Evolutionary conservation across 2,797 vertebrate genomes (phyloP).

Genomic region (Rhodeus uyekii): DNA sequence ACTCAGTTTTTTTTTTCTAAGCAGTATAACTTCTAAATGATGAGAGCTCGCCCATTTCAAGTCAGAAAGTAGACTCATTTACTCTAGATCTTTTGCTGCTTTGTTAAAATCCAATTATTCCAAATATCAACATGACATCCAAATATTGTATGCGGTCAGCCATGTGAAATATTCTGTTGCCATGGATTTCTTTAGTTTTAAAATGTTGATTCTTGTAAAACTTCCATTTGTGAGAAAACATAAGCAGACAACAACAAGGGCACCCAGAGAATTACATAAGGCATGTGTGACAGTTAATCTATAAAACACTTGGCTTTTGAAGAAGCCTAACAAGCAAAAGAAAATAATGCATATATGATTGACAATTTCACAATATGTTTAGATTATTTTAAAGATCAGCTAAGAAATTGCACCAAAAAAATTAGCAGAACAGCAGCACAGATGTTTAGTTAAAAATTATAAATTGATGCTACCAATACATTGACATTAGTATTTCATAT

Average conservation of each 20-base stretch:
- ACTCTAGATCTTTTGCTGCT: constrained; percentile 24
- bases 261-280: constrained; percentile 3
- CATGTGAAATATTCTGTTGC: background rate
- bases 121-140: background rate
- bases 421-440: background rate
- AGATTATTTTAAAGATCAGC: background rate
- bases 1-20: constrained; percentile 12
- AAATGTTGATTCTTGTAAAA: constrained; percentile 9
- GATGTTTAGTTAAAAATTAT: background rate
- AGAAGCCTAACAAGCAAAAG: constrained; percentile 6
- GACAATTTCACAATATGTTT: constrained; percentile 1
- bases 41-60: constrained; percentile 3
- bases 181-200: constrained; percentile 18
- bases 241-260: background rate
- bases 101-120: constrained; percentile 24
- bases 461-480: background rate
- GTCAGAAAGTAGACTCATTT: constrained; percentile 8
- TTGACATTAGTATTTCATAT: background rate
- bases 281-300: constrained; percentile 14
- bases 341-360: constrained; percentile 5
- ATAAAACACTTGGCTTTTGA: constrained; percentile 16
- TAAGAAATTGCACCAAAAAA: background rate
- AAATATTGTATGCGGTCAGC: background rate
- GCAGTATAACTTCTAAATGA: background rate
- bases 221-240: constrained; percentile 9